These are phyloP conservation scores for Antechinus flavipes DNA, from an alignment of 2,113 vertebrate genomes.

Conservation along the genomic window DNA sequence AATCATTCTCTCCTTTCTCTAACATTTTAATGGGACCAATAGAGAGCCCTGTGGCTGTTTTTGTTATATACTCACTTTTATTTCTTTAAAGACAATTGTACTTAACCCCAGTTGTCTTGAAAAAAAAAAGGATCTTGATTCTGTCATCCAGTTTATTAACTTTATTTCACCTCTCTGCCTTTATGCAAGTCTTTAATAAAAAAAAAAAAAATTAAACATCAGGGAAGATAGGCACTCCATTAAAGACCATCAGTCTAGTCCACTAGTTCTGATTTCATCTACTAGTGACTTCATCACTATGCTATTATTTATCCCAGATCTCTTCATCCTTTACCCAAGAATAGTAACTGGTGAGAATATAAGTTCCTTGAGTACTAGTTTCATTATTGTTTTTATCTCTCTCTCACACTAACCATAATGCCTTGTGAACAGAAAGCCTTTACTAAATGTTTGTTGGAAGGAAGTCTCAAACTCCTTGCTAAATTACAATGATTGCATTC, in stretches of 20 bases:
- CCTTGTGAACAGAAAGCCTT: neutral
- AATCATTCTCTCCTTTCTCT: neutral
- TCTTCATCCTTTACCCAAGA: neutral
- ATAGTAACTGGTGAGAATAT: neutral
- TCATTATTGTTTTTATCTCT: neutral
- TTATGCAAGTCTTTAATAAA: neutral
- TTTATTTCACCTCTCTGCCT: neutral
- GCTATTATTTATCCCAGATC: neutral
- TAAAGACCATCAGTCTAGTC: neutral
- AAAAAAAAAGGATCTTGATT: neutral
- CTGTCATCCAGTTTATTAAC: neutral
- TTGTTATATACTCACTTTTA: neutral
- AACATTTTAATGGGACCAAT: neutral
- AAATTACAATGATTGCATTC: neutral
- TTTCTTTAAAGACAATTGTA: neutral
- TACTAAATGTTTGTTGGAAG: neutral
- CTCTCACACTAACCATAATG: neutral
- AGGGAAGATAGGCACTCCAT: neutral
- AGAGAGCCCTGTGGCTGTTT: neutral
- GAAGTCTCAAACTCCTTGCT: neutral
- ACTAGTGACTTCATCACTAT: neutral
- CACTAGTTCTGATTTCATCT: neutral
- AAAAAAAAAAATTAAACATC: neutral
- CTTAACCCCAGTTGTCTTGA: no score
- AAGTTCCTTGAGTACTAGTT: neutral